These are phyloP conservation scores for Campoletis sonorensis DNA, from an alignment of 1,140 invertebrate species.

Conservation along the genomic window DNA sequence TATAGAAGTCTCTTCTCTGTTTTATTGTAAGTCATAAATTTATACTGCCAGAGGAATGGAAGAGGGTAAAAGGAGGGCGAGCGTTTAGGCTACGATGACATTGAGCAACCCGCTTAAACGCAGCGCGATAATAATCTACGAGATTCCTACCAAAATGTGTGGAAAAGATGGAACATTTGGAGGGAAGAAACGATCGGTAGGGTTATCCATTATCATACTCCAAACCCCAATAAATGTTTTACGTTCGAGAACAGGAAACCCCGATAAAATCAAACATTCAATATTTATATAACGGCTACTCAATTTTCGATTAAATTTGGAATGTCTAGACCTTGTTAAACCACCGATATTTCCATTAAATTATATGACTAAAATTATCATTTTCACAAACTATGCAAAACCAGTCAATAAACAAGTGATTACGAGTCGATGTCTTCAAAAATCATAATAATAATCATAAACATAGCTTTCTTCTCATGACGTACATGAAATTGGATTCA, in stretches of 20 bases:
- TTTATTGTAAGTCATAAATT: background rate
- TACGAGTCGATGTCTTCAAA: too few relatives aligned
- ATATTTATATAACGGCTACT: background rate
- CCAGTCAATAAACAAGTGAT: too few relatives aligned
- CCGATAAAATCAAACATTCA: background rate
- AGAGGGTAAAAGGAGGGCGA: too few relatives aligned
- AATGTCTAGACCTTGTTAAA: conserved; percentile 13
- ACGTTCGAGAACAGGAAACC: background rate
- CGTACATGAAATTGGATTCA: too few relatives aligned
- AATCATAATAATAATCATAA: too few relatives aligned
- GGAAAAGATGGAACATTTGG: background rate
- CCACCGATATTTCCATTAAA: too few relatives aligned
- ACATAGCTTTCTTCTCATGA: too few relatives aligned
- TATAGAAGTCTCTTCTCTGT: conserved; percentile 3
- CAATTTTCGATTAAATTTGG: background rate
- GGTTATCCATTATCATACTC: background rate
- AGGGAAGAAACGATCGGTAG: background rate
- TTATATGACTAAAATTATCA: too few relatives aligned
- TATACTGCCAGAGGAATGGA: background rate
- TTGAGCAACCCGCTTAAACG: background rate
- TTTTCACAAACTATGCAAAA: too few relatives aligned
- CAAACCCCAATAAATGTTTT: background rate
- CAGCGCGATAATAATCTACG: background rate
- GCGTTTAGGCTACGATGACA: background rate
- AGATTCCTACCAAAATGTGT: background rate